These are phyloP conservation scores for Probosciger aterrimus DNA, from an alignment of 2,113 vertebrate species.

Conservation along the genomic window DNA sequence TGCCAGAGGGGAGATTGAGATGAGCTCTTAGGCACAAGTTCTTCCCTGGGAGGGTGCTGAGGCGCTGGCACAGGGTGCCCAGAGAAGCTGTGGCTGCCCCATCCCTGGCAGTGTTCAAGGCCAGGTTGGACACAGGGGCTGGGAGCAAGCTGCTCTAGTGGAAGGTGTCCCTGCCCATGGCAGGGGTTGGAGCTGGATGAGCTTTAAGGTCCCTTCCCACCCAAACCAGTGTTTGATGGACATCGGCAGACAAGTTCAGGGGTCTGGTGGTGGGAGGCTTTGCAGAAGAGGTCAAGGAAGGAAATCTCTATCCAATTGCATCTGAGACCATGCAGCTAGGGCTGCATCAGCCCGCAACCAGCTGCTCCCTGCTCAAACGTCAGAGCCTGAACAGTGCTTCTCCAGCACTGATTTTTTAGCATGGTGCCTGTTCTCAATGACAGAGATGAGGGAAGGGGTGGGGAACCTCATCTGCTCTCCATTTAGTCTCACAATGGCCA, in stretches of 20 bases:
- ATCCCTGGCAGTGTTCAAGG: no score
- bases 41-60: no score
- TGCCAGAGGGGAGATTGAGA: not conserved
- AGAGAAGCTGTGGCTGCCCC: no score
- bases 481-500: not conserved
- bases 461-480: not conserved
- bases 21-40: not conserved
- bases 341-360: not conserved
- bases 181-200: not conserved
- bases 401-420: not conserved
- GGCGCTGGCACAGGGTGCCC: no score
- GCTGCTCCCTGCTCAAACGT: not conserved
- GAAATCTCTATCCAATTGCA: rapidly evolving
- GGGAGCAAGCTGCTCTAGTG: not conserved
- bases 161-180: not conserved
- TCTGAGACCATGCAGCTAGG: not conserved
- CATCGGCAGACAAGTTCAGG: not conserved
- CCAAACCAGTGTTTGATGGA: not conserved
- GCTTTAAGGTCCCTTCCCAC: not conserved
- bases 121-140: not conserved
- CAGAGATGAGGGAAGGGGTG: not conserved
- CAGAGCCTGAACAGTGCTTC: not conserved
- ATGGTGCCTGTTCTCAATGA: not conserved
- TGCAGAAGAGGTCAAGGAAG: not conserved
- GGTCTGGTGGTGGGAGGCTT: not conserved